Evolutionary conservation across 2,888 invertebrate species (phyloP), one percentile per base, ranked within the genome.

Genomic region (Cactoblastis cactorum): DNA sequence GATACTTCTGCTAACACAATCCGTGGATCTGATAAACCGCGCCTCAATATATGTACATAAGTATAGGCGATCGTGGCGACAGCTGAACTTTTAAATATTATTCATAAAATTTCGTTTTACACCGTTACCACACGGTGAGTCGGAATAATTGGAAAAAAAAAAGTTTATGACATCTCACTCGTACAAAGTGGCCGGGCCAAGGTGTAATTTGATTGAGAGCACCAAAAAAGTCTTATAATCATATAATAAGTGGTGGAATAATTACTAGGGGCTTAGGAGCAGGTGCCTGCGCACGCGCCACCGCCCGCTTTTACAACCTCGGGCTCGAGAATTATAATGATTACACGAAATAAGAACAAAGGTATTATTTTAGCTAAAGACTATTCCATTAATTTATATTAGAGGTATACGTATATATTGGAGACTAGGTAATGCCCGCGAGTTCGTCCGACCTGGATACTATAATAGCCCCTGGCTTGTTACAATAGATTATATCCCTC

Each of bases 131-230:
- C 68, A 67, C 70, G 75, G 64, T 65, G 61, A 62, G 58, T 57
- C 53, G 55, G 55, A 62, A 72, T 77, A 73, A 79, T 67, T 67
- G 61, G 57, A 58, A 62, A 71, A 75, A 82, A 84, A 84, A 83
- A 71, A n/a, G 59, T 83, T 84, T 86, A 87, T 84, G 88, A 89
- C 88, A 88, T 88, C 88, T 89, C 80, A 88, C 83, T 89, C 80
- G 58, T 75, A 76, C 80, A 72, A 83, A 85, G 80, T 83, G 79
- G 76, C 74, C 75, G 62, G 67, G 69, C 78, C 80, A 88, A 88
- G 87, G 89, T 89, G 89, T 88, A 89, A 89, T 89, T 89, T 87
- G 88, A 88, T 88, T 88, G 89, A 89, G 87, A 88, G 89, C 85
- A 85, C 86, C 85, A 88, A 89, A 89, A 89, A 88, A 87, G 78